Evolutionary conservation across 1,140 invertebrate species (phyloP), one percentile per base, ranked within the genome.

Genomic region (Ostrea denselamellosa): DNA sequence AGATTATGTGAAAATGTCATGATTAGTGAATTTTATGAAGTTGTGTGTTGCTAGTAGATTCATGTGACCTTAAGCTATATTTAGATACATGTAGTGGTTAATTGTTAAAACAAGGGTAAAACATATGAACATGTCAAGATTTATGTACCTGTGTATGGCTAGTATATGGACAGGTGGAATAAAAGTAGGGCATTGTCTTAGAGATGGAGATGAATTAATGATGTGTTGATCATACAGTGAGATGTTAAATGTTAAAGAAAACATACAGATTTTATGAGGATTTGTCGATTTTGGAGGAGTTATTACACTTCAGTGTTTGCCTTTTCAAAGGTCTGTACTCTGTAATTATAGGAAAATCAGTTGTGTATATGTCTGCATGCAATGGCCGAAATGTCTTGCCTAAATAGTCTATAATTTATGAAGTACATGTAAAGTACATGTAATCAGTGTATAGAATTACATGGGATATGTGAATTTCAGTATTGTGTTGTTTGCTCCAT

Each of bases 201-300:
- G 28, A 44, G 14, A n/a, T 62, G 58, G 12, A 62, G 58, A 62
- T 62, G n/a, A 34, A 12, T 77, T 77, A 77, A 14, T 34, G 22
- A 25, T 25, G 22, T 25, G 14, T 77, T 77, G n/a, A 62, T 62
- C 56, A 62, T 62, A 34, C 68, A 77, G 68, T 77, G 28, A 77
- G 68, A 77, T 77, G 25, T 17, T 7, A 77, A 77, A 17, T 28
- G 14, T 14, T 28, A 25, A 25, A 9, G 68, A 77, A 12, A 9
- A 77, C 22, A 77, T 77, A 14, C 68, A 77, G 25, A 28, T 77
- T 77, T 77, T 9, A 77, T 77, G 68, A 77, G 68, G 25, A 28
- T 77, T 71, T 77, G 28, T 77, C 28, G 68, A 77, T 77, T 77
- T 28, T 28, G 68, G 28, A 77, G 68, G 9, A 12, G 12, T 14